These are phyloP conservation scores for Ellobium chinense DNA, from an alignment of 2,888 invertebrate species.

Conservation along the genomic window DNA sequence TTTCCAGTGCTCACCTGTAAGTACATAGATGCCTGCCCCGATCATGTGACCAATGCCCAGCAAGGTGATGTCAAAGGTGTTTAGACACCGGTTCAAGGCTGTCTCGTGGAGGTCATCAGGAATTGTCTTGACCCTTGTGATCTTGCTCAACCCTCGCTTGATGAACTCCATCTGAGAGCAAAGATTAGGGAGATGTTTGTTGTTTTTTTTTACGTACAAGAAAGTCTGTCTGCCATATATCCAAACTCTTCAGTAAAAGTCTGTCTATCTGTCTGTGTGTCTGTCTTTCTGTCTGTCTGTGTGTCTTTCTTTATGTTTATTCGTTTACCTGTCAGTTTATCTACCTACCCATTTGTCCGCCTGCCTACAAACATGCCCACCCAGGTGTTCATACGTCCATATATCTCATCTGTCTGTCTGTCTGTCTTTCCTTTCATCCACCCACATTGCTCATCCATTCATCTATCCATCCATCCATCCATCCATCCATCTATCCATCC, in stretches of 20 bases:
- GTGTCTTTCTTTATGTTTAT: background rate
- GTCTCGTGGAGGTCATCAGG: constrained; percentile 70
- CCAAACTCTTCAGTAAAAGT: background rate
- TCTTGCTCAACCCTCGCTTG: constrained; percentile 54
- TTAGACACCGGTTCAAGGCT: constrained; percentile 84
- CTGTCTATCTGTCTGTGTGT: constrained; percentile 2
- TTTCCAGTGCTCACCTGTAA: constrained; percentile 89
- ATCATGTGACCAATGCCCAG: constrained; percentile 97
- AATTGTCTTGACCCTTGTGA: constrained; percentile 71
- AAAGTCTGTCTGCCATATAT: background rate
- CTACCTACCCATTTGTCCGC: background rate
- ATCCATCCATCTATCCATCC: background rate
- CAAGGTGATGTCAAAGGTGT: constrained; percentile 91
- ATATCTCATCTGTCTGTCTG: background rate
- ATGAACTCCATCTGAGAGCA: constrained; percentile 53
- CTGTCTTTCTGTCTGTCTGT: background rate
- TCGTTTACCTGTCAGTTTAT: background rate
- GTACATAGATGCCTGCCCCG: constrained; percentile 97
- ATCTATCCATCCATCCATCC: background rate
- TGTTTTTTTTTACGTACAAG: too few species aligned
- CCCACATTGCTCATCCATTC: background rate
- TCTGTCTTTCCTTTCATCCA: background rate
- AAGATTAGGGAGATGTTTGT: too few species aligned
- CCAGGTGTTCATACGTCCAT: background rate
- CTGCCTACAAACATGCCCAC: background rate